Evolutionary conservation across 1,140 invertebrate species (phyloP).

Genomic region (Drosophila cardini): DNA sequence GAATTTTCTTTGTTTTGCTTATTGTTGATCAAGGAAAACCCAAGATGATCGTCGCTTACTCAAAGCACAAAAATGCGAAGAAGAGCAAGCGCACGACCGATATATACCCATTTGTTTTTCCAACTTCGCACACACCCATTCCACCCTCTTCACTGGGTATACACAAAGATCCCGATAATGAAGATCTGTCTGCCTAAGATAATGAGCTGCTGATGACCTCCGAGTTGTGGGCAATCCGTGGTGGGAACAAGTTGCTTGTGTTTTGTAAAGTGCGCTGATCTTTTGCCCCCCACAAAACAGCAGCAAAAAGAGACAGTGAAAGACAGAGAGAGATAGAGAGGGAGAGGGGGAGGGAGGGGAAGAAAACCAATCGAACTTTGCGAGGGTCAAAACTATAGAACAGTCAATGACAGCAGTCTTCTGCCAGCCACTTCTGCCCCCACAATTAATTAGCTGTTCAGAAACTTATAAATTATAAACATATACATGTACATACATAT

Average conservation of each 20-base stretch:
- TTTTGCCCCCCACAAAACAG: constrained; percentile 44
- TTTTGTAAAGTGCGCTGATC: constrained; percentile 75
- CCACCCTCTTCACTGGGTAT: not conserved
- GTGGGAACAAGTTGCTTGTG: constrained; percentile 26
- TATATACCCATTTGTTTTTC: too few species aligned
- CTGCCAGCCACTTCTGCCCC: not conserved
- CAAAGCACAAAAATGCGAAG: constrained; percentile 69
- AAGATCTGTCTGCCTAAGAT: not conserved
- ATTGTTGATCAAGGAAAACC: constrained; percentile 63
- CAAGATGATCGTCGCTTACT: constrained; percentile 62
- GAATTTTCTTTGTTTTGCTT: constrained; percentile 37
- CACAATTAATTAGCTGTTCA: constrained; percentile 70
- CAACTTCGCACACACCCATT: too few species aligned
- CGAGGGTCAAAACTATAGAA: constrained; percentile 79
- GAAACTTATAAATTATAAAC: constrained; percentile 76
- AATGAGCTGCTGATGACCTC: constrained; percentile 46
- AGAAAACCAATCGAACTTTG: constrained; percentile 67
- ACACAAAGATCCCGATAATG: not conserved
- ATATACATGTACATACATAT: constrained; percentile 16
- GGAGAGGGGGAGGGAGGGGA: too few species aligned
- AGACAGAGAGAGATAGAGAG: too few species aligned
- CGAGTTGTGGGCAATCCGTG: constrained; percentile 13
- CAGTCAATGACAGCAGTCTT: constrained; percentile 73
- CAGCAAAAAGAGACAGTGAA: too few species aligned
- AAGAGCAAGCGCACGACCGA: too few species aligned